phyloP scores from a whole-genome alignment of 1,140 invertebrate genomes.

The Goniozus legneri region DNA sequence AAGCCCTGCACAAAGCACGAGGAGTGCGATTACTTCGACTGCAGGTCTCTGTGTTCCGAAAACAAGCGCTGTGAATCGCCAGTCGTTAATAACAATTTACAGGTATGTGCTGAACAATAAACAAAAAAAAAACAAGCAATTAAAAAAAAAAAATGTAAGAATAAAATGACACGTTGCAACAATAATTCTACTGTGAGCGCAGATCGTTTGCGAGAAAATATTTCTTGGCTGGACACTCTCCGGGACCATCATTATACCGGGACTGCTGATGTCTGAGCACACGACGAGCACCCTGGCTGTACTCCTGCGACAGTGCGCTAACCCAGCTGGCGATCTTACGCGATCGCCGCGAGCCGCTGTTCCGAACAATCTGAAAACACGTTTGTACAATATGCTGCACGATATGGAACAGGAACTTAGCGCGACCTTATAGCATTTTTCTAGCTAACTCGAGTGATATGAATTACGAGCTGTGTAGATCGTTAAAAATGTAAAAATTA shows the following conservation, averaged over 20 bases:
- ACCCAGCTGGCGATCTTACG: slow-evolving; percentile 45
- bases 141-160: slow-evolving; percentile 1
- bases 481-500: too few relatives aligned
- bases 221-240: slow-evolving; percentile 62
- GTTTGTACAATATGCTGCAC: slow-evolving; percentile 54
- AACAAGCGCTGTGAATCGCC: slow-evolving; percentile 53
- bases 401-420: slow-evolving; percentile 46
- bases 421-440: slow-evolving; percentile 16
- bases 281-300: slow-evolving; percentile 56
- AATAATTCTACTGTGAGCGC: slow-evolving; percentile 18
- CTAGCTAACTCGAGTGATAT: too few relatives aligned
- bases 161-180: neutral
- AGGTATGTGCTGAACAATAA: too few relatives aligned
- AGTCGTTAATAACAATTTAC: slow-evolving; percentile 64
- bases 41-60: slow-evolving; percentile 56
- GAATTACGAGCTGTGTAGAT: too few relatives aligned
- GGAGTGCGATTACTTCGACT: slow-evolving; percentile 67
- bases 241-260: slow-evolving; percentile 60
- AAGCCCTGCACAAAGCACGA: slow-evolving; percentile 53
- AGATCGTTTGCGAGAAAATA: slow-evolving; percentile 63
- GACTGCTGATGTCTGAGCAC: slow-evolving; percentile 58
- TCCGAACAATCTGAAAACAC: slow-evolving; percentile 46
- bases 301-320: slow-evolving; percentile 58
- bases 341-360: slow-evolving; percentile 47
- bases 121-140: slow-evolving; percentile 1